These are phyloP conservation scores for Yponomeuta cagnagella DNA, from an alignment of 2,888 invertebrate species.

Conservation along the genomic window DNA sequence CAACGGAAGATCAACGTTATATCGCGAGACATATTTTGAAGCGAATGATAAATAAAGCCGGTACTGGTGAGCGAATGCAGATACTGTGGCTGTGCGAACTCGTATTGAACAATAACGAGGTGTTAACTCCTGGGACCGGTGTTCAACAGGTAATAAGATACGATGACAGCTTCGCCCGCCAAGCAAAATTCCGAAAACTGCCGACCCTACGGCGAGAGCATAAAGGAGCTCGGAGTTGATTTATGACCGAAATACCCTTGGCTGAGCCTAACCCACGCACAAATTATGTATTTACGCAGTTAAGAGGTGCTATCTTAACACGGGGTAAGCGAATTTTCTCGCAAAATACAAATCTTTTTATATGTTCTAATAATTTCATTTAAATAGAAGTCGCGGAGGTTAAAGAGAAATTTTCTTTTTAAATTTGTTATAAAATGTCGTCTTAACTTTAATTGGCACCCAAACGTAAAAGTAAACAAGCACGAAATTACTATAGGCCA, in stretches of 20 bases:
- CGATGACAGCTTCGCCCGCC: constrained; percentile 44
- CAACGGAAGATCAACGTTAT: too few species aligned
- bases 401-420: neutral
- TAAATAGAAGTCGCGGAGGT: constrained; percentile 14
- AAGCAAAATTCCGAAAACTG: constrained; percentile 32
- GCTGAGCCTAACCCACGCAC: constrained; percentile 14
- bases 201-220: constrained; percentile 32
- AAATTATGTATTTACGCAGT: constrained; percentile 15
- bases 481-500: neutral
- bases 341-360: neutral
- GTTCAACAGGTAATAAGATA: constrained; percentile 60
- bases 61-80: neutral
- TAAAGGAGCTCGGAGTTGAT: constrained; percentile 42
- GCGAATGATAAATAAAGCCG: neutral
- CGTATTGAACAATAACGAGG: neutral
- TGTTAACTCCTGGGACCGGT: constrained; percentile 11
- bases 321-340: constrained; percentile 6
- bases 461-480: neutral
- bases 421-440: neutral
- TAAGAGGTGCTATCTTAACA: neutral
- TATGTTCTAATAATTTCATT: constrained; percentile 31
- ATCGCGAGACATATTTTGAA: neutral
- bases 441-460: neutral
- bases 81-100: neutral
- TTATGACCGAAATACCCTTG: constrained; percentile 47